Evolutionary conservation across 2,888 invertebrate species (phyloP).

Genomic region (Cataglyphis cursor): DNA sequence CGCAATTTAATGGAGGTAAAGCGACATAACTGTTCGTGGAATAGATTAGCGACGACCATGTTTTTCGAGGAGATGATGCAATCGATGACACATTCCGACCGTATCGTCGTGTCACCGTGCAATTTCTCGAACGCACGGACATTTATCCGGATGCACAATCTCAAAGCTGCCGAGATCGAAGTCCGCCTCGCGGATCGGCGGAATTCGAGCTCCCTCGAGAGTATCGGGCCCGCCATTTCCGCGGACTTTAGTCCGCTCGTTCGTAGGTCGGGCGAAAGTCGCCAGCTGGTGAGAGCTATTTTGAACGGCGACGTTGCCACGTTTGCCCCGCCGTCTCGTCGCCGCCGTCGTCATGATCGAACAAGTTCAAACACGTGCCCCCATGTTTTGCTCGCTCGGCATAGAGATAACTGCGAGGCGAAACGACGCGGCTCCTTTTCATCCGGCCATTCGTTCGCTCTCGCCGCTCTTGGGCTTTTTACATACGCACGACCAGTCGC

Average conservation of each 20-base stretch:
- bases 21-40: conserved; percentile 59
- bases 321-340: background rate
- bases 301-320: conserved; percentile 81
- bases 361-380: conserved; percentile 77
- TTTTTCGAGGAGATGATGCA: conserved; percentile 70
- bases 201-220: background rate
- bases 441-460: background rate
- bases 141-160: background rate
- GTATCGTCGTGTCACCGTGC: conserved; percentile 10
- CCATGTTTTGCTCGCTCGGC: conserved; percentile 67
- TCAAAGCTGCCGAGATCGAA: background rate
- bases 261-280: conserved; percentile 78
- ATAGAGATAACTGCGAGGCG: conserved; percentile 66
- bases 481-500: background rate
- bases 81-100: conserved; percentile 72
- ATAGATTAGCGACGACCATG: conserved; percentile 63
- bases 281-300: conserved; percentile 80
- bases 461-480: conserved; percentile 11
- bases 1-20: conserved; percentile 49
- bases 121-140: background rate
- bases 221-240: conserved; percentile 2
- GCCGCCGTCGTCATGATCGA: conserved; percentile 41
- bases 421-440: conserved; percentile 62
- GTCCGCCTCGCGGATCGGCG: background rate
- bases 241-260: conserved; percentile 48